These are phyloP conservation scores for Amphipyra berbera DNA, from an alignment of 2,888 invertebrate genomes.

Conservation along the genomic window DNA sequence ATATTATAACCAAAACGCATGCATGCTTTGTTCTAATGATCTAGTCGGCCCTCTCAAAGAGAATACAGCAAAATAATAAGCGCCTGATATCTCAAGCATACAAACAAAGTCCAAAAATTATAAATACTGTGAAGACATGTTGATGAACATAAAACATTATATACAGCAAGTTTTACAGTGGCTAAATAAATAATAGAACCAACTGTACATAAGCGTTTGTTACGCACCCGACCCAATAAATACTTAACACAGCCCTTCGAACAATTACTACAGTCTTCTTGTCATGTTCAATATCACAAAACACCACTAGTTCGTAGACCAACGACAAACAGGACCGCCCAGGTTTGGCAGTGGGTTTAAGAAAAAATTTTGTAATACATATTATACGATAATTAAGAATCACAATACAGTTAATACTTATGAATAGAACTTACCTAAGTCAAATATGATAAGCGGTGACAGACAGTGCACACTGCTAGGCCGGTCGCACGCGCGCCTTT, in stretches of 20 bases:
- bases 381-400: conserved; percentile 81
- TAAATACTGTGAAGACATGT: conserved; percentile 27
- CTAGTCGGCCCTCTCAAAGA: conserved; percentile 6
- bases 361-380: conserved; percentile 76
- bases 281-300: conserved; percentile 77
- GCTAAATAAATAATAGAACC: conserved; percentile 59
- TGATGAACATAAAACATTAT: conserved; percentile 36
- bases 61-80: conserved; percentile 31
- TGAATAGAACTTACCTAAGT: conserved; percentile 79
- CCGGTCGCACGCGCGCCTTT: conserved; percentile 27
- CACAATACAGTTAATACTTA: conserved; percentile 89
- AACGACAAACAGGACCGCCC: conserved; percentile 69
- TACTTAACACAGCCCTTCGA: conserved; percentile 72
- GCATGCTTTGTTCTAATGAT: conserved; percentile 18
- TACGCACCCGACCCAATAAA: conserved; percentile 60
- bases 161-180: conserved; percentile 45
- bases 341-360: conserved; percentile 81
- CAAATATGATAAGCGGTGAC: conserved; percentile 79
- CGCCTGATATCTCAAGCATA: conserved; percentile 28
- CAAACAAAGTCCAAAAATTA: conserved; percentile 22
- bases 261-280: conserved; percentile 71
- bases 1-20: conserved; percentile 18
- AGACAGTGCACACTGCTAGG: conserved; percentile 71
- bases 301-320: conserved; percentile 63
- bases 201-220: conserved; percentile 55